A percentile compares a stretch with the other conserved stretches of the same genome.
These are phyloP conservation scores for Limnephilus rhombicus DNA, from an alignment of 2,888 invertebrate species.

Conservation along the genomic window DNA sequence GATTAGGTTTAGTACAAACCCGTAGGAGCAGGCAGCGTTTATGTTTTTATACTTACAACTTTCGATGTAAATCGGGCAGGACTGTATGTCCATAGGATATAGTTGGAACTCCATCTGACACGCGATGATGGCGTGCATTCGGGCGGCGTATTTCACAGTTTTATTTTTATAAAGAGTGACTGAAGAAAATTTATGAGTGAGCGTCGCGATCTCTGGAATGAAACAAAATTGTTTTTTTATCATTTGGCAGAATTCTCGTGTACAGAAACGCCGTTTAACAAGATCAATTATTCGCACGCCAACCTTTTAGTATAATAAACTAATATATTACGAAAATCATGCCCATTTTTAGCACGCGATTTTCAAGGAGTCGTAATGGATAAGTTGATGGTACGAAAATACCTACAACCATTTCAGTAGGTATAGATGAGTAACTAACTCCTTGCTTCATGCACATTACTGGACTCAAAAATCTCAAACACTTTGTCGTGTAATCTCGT, in stretches of 20 bases:
- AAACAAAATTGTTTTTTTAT: constrained; percentile 12
- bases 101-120: constrained; percentile 93
- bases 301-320: constrained; percentile 30
- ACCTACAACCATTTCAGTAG: neutral
- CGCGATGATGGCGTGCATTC: constrained; percentile 91
- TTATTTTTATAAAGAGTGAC: constrained; percentile 89
- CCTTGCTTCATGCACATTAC: too few species aligned
- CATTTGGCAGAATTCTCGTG: neutral
- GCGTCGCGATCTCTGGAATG: constrained; percentile 85
- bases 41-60: constrained; percentile 84
- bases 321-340: constrained; percentile 9
- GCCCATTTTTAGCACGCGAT: constrained; percentile 8
- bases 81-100: constrained; percentile 92
- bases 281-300: constrained; percentile 23
- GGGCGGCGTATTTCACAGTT: constrained; percentile 87
- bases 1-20: neutral
- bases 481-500: too few species aligned
- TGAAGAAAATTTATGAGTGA: constrained; percentile 89
- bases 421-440: neutral
- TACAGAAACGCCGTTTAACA: constrained; percentile 40
- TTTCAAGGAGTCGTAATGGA: neutral
- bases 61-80: constrained; percentile 89
- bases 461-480: too few species aligned
- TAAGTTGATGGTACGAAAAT: neutral
- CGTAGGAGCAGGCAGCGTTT: neutral